Evolutionary conservation across 2,888 invertebrate species (phyloP).

Genomic region (Leistus spinibarbis): DNA sequence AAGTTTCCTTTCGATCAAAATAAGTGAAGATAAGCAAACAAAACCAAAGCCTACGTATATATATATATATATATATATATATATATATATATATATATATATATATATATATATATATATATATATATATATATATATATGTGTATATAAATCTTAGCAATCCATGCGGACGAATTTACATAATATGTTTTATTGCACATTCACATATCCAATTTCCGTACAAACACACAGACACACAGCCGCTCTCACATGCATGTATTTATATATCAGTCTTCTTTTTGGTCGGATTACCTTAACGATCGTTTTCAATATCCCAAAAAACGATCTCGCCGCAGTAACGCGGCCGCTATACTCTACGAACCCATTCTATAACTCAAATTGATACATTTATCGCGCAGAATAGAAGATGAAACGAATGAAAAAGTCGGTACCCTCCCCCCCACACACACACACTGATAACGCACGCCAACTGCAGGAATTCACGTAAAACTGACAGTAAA

Average conservation of each 20-base stretch:
- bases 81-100: no score
- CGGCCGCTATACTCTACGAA: not conserved
- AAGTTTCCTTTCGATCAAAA: not conserved
- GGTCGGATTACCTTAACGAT: slow-evolving; percentile 34
- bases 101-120: no score
- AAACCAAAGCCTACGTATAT: no score
- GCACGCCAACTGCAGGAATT: slow-evolving; percentile 7
- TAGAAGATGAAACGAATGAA: slow-evolving; percentile 16
- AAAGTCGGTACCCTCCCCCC: slow-evolving; percentile 25
- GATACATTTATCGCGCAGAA: slow-evolving; percentile 35
- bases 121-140: no score
- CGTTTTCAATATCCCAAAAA: slow-evolving; percentile 31
- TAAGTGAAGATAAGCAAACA: not conserved
- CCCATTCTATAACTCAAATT: slow-evolving; percentile 36
- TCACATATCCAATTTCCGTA: slow-evolving; percentile 29
- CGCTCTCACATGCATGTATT: not conserved
- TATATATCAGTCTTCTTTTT: slow-evolving; percentile 11
- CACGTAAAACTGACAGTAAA: slow-evolving; percentile 2
- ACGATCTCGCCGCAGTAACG: not conserved
- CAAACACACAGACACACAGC: not conserved
- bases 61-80: no score
- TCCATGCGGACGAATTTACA: slow-evolving; percentile 27
- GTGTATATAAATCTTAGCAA: slow-evolving; percentile 34
- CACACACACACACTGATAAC: slow-evolving; percentile 31
- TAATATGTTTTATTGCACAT: slow-evolving; percentile 37